These are phyloP conservation scores for Grammatotria lemairii DNA, from an alignment of 2,113 vertebrate species.

Conservation along the genomic window DNA sequence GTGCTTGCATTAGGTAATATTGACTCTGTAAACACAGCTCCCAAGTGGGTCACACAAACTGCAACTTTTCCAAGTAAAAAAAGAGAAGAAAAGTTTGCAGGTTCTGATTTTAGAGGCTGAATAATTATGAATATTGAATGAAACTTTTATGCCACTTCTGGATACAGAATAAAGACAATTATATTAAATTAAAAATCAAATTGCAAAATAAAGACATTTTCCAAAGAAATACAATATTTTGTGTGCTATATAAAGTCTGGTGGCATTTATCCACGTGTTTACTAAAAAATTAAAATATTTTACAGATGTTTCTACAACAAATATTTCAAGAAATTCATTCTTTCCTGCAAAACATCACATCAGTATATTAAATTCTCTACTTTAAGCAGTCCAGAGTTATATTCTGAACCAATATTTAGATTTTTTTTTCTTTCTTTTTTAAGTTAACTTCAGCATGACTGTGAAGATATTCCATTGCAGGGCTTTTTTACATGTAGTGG, in stretches of 20 bases:
- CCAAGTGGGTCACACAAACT: neutral
- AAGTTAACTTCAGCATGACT: neutral
- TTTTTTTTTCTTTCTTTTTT: neutral
- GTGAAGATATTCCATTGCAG: neutral
- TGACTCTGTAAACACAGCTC: conserved; percentile 39
- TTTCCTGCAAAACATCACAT: neutral
- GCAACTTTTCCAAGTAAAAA: neutral
- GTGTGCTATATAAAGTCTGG: neutral
- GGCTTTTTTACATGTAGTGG: neutral
- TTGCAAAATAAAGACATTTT: neutral
- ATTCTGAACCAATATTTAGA: neutral
- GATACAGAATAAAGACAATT: neutral
- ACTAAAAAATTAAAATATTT: neutral
- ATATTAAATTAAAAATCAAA: neutral
- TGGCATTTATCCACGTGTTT: neutral
- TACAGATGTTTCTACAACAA: neutral
- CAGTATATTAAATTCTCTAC: neutral
- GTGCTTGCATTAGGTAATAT: conserved; percentile 41
- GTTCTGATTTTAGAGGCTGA: neutral
- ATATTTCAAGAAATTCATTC: neutral
- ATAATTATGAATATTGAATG: neutral
- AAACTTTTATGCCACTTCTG: neutral
- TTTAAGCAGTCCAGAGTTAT: neutral
- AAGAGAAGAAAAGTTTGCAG: neutral
- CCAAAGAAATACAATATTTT: neutral